Evolutionary conservation across 2,888 invertebrate genomes (phyloP).

Genomic region (Macrophya alboannulata): DNA sequence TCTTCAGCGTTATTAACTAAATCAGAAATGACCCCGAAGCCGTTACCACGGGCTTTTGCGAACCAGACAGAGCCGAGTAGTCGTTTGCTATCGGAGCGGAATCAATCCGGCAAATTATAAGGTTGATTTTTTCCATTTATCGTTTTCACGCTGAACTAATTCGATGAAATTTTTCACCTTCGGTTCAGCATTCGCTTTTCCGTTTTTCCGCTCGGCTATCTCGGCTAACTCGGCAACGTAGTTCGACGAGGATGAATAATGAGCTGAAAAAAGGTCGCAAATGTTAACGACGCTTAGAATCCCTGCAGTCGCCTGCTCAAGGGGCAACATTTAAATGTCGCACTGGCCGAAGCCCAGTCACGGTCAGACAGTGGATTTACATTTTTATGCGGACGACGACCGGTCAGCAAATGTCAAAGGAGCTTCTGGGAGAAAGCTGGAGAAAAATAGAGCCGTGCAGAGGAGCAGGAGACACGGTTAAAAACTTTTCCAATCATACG

Average conservation of each 20-base stretch:
- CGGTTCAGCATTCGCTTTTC: not conserved
- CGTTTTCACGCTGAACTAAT: not conserved
- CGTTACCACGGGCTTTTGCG: not conserved
- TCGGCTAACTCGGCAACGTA: not conserved
- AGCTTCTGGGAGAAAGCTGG: conserved; percentile 22
- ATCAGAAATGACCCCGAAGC: conserved; percentile 4
- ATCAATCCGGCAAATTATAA: conserved; percentile 50
- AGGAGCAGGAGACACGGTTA: conserved; percentile 60
- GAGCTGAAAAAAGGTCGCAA: not conserved
- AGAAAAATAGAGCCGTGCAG: conserved; percentile 49
- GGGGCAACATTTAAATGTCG: conserved; percentile 36
- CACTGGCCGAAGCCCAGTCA: not conserved
- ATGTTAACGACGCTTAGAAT: conserved; percentile 32
- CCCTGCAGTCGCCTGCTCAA: not conserved
- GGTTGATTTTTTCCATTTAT: conserved; percentile 37
- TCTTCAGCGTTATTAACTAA: conserved; percentile 31
- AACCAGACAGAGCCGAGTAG: not conserved
- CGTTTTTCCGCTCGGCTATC: not conserved
- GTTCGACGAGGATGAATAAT: not conserved
- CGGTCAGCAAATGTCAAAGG: conserved; percentile 55
- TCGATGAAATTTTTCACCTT: conserved; percentile 15
- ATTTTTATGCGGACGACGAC: not conserved
- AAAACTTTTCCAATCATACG: conserved; percentile 67
- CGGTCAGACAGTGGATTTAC: not conserved
- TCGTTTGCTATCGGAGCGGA: conserved; percentile 41